Conservation (phyloP, 2,888 invertebrate species). For the Oscheius myriophilus region DNA sequence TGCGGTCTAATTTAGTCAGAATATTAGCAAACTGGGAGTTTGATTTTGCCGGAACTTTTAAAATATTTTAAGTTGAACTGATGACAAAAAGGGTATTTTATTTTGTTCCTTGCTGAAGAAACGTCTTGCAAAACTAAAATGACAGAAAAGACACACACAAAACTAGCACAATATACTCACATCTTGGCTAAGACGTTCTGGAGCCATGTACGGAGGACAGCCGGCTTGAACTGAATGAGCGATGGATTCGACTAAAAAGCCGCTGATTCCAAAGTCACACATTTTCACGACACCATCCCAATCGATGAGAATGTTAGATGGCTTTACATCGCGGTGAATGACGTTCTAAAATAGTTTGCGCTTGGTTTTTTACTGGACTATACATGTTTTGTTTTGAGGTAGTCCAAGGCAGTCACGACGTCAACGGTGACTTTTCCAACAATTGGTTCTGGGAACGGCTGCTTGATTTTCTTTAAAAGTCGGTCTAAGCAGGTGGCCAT, state of each 20-base stretch:
- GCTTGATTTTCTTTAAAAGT: slow-evolving; percentile 82
- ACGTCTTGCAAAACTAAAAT: neutral
- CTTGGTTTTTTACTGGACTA: neutral
- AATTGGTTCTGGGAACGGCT: slow-evolving; percentile 93
- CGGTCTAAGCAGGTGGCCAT: slow-evolving; percentile 99
- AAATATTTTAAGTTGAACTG: too few relatives aligned
- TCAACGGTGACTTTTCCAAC: slow-evolving; percentile 96
- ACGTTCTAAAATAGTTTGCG: slow-evolving; percentile 52
- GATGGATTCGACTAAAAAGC: slow-evolving; percentile 87
- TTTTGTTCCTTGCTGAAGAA: too few relatives aligned
- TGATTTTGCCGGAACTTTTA: too few relatives aligned
- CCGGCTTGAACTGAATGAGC: slow-evolving; percentile 79
- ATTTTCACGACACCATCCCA: slow-evolving; percentile 91
- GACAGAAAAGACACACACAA: too few relatives aligned
- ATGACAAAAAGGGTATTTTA: too few relatives aligned
- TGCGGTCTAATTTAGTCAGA: too few relatives aligned
- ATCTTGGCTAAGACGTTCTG: slow-evolving; percentile 48
- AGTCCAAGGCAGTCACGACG: slow-evolving; percentile 94
- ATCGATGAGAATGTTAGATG: slow-evolving; percentile 96
- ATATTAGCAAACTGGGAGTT: too few relatives aligned
- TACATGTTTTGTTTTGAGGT: slow-evolving; percentile 89
- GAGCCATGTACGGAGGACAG: slow-evolving; percentile 98
- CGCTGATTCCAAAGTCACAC: slow-evolving; percentile 98
- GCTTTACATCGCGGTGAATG: slow-evolving; percentile 73
- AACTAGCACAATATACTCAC: slow-evolving; percentile 15